Evolutionary conservation across 2,797 vertebrate species (phyloP).

Genomic region (Hafferia zeledoni): DNA sequence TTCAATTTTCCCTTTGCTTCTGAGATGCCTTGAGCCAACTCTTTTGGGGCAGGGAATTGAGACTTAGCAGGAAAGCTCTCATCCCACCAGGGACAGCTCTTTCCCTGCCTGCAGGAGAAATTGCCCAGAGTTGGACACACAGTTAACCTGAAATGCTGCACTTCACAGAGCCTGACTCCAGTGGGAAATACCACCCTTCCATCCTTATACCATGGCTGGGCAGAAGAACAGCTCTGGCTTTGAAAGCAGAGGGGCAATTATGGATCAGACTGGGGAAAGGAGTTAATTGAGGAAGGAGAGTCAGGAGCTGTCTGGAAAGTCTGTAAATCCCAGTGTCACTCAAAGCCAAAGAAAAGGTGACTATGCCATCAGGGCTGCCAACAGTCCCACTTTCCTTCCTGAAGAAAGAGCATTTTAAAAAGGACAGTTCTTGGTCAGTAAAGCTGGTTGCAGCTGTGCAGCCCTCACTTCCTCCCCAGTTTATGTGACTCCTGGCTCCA

Average conservation of each 20-base stretch:
- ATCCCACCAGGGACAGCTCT: neutral
- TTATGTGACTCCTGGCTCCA: conserved; percentile 44
- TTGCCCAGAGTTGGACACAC: neutral
- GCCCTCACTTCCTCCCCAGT: neutral
- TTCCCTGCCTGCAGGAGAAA: neutral
- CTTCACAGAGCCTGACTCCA: neutral
- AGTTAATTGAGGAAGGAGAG: neutral
- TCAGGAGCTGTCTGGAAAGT: neutral
- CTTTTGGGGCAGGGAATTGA: neutral
- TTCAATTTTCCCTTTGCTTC: neutral
- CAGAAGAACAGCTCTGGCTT: neutral
- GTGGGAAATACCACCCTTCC: neutral
- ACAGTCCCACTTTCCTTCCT: neutral
- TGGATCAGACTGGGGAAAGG: neutral
- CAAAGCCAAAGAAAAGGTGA: neutral
- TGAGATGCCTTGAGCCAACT: neutral
- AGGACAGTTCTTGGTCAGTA: neutral
- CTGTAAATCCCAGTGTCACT: neutral
- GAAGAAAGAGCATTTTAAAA: neutral
- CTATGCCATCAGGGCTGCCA: neutral
- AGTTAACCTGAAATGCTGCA: neutral
- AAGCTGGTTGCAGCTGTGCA: neutral
- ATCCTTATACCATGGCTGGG: neutral
- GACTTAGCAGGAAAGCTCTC: neutral
- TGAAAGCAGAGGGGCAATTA: neutral